Evolutionary conservation across 2,113 vertebrate species (phyloP), one percentile per base, ranked within the genome.

Genomic region (Phylloscopus whistleri): DNA sequence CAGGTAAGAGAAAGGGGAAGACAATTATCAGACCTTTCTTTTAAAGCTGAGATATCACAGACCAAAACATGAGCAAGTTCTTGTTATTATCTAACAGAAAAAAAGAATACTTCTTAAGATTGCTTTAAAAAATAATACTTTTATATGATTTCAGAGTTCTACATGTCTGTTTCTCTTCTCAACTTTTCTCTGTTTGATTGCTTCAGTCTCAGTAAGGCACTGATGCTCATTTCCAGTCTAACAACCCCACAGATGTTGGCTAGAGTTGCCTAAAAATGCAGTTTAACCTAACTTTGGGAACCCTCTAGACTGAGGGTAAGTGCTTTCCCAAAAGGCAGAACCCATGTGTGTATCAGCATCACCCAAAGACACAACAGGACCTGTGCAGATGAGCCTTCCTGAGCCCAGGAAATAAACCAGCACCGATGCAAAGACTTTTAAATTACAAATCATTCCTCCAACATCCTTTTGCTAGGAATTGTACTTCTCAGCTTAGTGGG

Each of bases 401-500:
- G 59, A 46, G 10, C 1, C 1, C n/a, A 33, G 37, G 72, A 59
- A 55, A 55, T 21, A 44, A 76, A 41, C 9, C 31, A 67, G 35
- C 51, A 30, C 11, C 4, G 4, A 33, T 11, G 21, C 21, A 66
- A 62, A 84, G 5, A 4, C 33, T 72, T 67, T 46, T 44, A 26
- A 52, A 12, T 33, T 22, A 37, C 68, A 87, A 68, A 60, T 31
- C 7, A 87, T 51, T 44, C 58, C 28, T 52, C n/a, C 22, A n/a
- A 8, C 10, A 17, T 5, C 53, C 24, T 28, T 39, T 70, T 41
- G 22, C 23, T 72, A 8, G 16, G 31, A 64, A 59, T 10, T 3
- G 2, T 14, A 44, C 16, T 28, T 59, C 64, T 80, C 20, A 81
- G 17, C 15, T 12, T 1, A 0, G 14, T 1, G 7, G 7, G 13